Percentiles rank a stretch among this genome's conserved stretches.
Conservation (phyloP, 2,888 invertebrate species). For the Leucozona laternaria region DNA sequence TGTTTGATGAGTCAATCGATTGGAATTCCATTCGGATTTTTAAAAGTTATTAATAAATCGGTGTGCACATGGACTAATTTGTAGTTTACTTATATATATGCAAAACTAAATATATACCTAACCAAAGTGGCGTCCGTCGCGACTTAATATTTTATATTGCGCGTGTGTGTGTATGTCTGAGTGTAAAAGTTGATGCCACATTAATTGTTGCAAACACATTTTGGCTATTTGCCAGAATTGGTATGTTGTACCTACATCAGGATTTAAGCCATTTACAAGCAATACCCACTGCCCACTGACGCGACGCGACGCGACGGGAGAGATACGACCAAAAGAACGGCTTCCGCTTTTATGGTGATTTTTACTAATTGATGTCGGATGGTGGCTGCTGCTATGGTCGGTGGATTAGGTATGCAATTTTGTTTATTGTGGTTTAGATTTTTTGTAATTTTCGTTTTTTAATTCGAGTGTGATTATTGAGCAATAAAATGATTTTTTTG, state of each 20-base stretch:
- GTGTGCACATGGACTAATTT: slow-evolving; percentile 21
- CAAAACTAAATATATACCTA: slow-evolving; percentile 44
- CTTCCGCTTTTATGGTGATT: slow-evolving; percentile 47
- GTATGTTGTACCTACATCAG: slow-evolving; percentile 24
- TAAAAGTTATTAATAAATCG: slow-evolving; percentile 50
- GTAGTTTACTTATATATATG: neutral
- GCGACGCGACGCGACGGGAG: neutral
- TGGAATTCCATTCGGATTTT: slow-evolving; percentile 59
- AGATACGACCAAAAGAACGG: slow-evolving; percentile 5
- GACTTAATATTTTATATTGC: slow-evolving; percentile 10
- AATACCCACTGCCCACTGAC: slow-evolving; percentile 1
- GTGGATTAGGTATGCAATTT: neutral
- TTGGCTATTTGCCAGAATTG: slow-evolving; percentile 58
- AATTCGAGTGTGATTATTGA: slow-evolving; percentile 2
- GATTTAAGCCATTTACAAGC: slow-evolving; percentile 38
- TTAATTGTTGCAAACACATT: slow-evolving; percentile 64
- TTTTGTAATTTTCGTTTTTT: neutral
- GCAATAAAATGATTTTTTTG: neutral
- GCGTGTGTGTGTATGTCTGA: neutral
- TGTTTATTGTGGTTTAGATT: slow-evolving; percentile 30
- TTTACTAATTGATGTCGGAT: slow-evolving; percentile 56
- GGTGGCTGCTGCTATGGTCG: neutral
- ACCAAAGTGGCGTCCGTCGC: neutral
- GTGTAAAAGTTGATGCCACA: slow-evolving; percentile 51
- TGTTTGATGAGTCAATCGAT: slow-evolving; percentile 55